Conservation (phyloP, 2,113 vertebrate species). For the Pipa parva region DNA sequence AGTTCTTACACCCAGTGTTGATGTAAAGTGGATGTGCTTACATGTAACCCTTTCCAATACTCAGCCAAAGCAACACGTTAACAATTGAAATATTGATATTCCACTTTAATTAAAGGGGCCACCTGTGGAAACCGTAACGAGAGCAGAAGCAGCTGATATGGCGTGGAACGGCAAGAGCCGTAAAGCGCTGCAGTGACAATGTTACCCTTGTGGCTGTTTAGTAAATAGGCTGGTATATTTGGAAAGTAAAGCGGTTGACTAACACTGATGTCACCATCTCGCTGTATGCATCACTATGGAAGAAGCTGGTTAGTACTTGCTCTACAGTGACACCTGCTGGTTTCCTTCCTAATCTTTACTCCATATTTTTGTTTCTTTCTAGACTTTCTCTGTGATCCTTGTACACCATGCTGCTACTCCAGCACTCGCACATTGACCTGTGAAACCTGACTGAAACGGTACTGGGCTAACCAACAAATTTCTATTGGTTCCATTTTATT, state of each 20-base stretch:
- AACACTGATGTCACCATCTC: too few species aligned
- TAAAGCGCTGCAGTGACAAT: too few species aligned
- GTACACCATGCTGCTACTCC: conserved; percentile 6
- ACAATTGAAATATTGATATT: too few species aligned
- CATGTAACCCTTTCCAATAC: too few species aligned
- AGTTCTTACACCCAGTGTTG: too few species aligned
- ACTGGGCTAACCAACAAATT: background rate
- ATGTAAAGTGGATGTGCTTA: too few species aligned
- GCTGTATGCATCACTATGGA: too few species aligned
- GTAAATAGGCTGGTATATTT: too few species aligned
- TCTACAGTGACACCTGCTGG: background rate
- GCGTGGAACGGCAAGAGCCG: conserved; percentile 6
- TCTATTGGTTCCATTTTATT: background rate
- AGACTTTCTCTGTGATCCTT: conserved; percentile 7
- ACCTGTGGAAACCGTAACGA: too few species aligned
- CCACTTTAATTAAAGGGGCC: too few species aligned
- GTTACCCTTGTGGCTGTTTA: background rate
- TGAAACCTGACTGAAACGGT: conserved; percentile 30
- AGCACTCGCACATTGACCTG: background rate
- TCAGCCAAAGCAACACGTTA: too few species aligned
- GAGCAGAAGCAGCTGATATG: conserved; percentile 18
- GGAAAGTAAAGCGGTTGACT: too few species aligned
- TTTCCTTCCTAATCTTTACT: background rate
- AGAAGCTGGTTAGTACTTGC: background rate
- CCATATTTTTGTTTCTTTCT: background rate